Conservation (phyloP, 2,113 vertebrate species). For the Toxotes jaculatrix region DNA sequence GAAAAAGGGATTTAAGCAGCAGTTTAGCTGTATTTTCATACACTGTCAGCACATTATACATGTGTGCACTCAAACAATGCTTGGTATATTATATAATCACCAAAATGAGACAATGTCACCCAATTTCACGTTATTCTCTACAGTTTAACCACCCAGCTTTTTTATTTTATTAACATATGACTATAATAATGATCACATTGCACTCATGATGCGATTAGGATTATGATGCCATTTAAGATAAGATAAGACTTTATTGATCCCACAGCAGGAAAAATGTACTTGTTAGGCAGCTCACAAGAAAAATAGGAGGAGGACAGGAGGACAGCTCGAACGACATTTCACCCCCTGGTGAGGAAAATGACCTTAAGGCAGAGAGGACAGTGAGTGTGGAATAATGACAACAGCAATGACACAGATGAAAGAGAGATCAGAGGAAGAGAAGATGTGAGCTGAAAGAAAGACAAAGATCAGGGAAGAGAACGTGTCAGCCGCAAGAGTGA, state of each 20-base stretch:
- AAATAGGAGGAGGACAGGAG: too few relatives aligned
- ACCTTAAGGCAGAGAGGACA: slow-evolving; percentile 57
- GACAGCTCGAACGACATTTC: not conserved
- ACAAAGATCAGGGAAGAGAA: slow-evolving; percentile 43
- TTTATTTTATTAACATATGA: not conserved
- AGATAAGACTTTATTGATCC: too few relatives aligned
- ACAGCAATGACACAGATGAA: slow-evolving; percentile 47
- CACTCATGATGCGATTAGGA: slow-evolving; percentile 10
- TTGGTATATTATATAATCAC: too few relatives aligned
- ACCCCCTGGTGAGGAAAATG: slow-evolving; percentile 45
- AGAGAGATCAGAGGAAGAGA: slow-evolving; percentile 56
- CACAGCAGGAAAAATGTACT: too few relatives aligned
- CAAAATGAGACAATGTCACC: not conserved
- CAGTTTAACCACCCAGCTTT: not conserved
- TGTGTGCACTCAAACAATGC: too few relatives aligned
- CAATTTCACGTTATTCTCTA: too few relatives aligned
- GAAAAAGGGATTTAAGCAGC: not conserved
- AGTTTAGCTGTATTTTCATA: not conserved
- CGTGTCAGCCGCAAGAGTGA: slow-evolving; percentile 19
- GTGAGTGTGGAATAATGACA: slow-evolving; percentile 53
- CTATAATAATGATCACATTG: not conserved
- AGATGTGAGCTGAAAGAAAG: slow-evolving; percentile 48
- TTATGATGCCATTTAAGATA: slow-evolving; percentile 20
- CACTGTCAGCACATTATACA: not conserved
- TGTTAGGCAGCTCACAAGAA: too few relatives aligned